Conservation (phyloP, 2,797 vertebrate genomes). For the Masticophis lateralis region DNA sequence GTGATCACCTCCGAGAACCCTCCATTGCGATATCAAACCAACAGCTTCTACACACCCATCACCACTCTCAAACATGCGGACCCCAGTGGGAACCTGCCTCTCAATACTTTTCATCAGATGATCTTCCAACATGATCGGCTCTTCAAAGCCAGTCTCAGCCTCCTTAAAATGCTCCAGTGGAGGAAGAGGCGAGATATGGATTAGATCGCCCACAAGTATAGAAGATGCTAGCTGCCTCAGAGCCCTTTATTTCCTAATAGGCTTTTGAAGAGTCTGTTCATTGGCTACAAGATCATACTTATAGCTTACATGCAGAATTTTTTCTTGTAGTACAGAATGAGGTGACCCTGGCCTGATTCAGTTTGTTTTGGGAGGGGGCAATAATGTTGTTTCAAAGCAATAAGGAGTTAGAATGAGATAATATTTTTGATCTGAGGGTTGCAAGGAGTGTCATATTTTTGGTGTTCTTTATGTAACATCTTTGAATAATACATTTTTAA, state of each 20-base stretch:
- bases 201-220: not conserved
- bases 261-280: not conserved
- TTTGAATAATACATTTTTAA: not conserved
- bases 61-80: constrained; percentile 73
- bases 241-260: not conserved
- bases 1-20: constrained; percentile 39
- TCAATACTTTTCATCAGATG: constrained; percentile 71
- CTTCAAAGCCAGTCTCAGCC: constrained; percentile 54
- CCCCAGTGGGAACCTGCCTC: constrained; percentile 67
- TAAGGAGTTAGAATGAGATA: not conserved
- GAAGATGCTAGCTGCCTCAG: too few species aligned
- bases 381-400: not conserved
- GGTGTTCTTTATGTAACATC: not conserved
- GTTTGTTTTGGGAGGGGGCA: not conserved
- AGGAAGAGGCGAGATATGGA: constrained; percentile 33
- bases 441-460: not conserved
- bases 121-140: constrained; percentile 66
- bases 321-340: not conserved
- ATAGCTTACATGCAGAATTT: not conserved
- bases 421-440: not conserved
- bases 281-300: not conserved
- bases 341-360: not conserved
- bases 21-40: constrained; percentile 63
- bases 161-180: constrained; percentile 65
- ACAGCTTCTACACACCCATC: constrained; percentile 71